Base-by-base conservation (phyloP, 1,140 invertebrate species). In the Meloidogyne floridensis region DNA sequence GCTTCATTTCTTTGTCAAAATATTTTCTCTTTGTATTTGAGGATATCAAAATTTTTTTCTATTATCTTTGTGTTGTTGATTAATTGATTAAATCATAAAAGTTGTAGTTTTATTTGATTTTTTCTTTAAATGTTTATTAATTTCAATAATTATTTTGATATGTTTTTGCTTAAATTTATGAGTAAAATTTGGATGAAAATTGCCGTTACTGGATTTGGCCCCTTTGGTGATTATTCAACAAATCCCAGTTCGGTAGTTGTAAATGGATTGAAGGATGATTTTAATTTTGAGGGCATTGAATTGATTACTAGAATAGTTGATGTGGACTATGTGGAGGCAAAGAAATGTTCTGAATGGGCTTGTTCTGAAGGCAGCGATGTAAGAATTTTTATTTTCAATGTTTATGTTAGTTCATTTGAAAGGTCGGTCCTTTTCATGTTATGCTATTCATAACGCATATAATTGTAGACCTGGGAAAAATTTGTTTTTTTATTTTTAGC, bases 191-290 rank as follows among this genome's bases (percentile, higher is more conserved):
- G 20, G 4, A 80, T 80, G 80, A 72, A 56, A 59, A 80, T 80
- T 80, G 32, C 53, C 2, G 13, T 81, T 69, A 81, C 80, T 74
- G 80, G 81, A 20, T 83, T 74, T 70, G 82, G 82, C 32, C 72
- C 82, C 2, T 83, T 83, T 81, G 75, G 82, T 11, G 11, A 20
- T 15, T 85, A 71, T 65, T 7, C 42, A 2, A 65, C 51, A 54
- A 83, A 83, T 51, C 82, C 82, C 42, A 82, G 82, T 73, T 18
- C 47, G 10, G 15, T 78, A 9, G 32, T 84, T 74, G 82, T 83
- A 47, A 18, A 83, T 53, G 18, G 32, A 32, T 20, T 83, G 18
- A 43, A 47, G 9, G 42, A 13, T 32, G 42, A 43, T 18, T 82
- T 59, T 3, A 72, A 82, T 2, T 32, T 20, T 51, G 15, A 70